Percentiles rank a stretch among this genome's conserved stretches.
These are phyloP conservation scores for Furcifer pardalis DNA, from an alignment of 2,797 vertebrate species.

Conservation along the genomic window DNA sequence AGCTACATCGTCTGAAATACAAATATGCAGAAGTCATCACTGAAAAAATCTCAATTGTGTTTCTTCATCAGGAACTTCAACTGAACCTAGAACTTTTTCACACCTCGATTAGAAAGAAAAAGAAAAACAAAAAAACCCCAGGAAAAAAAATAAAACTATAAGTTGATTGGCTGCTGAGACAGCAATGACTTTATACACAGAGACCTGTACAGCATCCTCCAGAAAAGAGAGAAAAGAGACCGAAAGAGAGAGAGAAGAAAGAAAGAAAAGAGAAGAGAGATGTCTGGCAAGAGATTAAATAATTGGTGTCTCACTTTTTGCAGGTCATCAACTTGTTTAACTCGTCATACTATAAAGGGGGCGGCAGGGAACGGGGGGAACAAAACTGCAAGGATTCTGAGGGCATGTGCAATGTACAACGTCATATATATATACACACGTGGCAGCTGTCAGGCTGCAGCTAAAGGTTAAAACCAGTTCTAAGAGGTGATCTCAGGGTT, in stretches of 20 bases:
- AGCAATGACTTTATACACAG: constrained; percentile 88
- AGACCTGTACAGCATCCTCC: constrained; percentile 84
- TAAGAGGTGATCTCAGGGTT: constrained; percentile 99
- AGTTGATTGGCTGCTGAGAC: constrained; percentile 89
- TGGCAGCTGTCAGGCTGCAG: constrained; percentile 92
- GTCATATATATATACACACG: constrained; percentile 99
- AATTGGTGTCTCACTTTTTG: constrained; percentile 84
- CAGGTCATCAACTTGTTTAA: constrained; percentile 87
- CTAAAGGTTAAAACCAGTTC: constrained; percentile 99
- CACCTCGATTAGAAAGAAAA: constrained; percentile 89
- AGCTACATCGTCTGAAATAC: constrained; percentile 99
- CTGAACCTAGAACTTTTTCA: constrained; percentile 91
- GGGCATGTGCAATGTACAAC: constrained; percentile 99
- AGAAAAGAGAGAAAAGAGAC: constrained; percentile 56
- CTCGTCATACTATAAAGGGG: constrained; percentile 88
- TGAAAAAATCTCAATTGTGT: constrained; percentile 98
- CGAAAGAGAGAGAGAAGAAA: constrained; percentile 72
- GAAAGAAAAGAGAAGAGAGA: constrained; percentile 57
- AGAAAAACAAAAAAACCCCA: constrained; percentile 68
- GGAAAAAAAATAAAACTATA: constrained; percentile 82
- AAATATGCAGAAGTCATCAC: constrained; percentile 99
- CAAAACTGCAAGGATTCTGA: constrained; percentile 78
- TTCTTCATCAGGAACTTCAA: constrained; percentile 95
- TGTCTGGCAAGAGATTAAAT: constrained; percentile 85
- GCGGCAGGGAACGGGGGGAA: constrained; percentile 69